Evolutionary conservation across 2,888 invertebrate species (phyloP), one percentile per base, ranked within the genome.

Genomic region (Ennomos quercinarius): DNA sequence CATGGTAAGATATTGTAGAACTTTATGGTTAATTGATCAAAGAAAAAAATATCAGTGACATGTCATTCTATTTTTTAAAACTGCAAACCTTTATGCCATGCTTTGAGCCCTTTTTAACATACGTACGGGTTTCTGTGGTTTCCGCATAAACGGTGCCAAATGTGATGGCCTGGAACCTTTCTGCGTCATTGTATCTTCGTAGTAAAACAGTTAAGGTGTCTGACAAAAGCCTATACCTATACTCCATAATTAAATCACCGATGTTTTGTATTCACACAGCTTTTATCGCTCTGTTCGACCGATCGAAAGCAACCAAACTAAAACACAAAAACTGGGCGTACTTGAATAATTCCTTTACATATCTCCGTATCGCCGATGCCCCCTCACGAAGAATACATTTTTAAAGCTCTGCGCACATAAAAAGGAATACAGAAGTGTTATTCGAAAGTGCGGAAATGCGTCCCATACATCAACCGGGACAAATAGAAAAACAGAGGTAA

Each of bases 401-500:
- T 91, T 91, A 89, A 90, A 90, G 81, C 83, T 75, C 71, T 76
- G 78, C 80, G 77, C 80, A 86, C 85, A 86, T 89, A 88, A 91
- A 91, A 90, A 87, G 82, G 90, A 90, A 89, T 89, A 86, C 83
- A 77, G 71, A 77, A 89, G 84, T 80, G 83, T 83, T 85, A 86
- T 88, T 84, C 86, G 86, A 86, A 90, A 89, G 87, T 90, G 84
- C 87, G 89, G 91, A 91, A 90, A 89, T 87, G 86, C 87, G 87
- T 87, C 87, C 84, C 88, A 91, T 91, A 89, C 83, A 89, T 91
- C 90, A 90, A 87, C 86, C 73, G 84, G 81, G 81, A 74, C 81
- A 88, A 89, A 90, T 88, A 90, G 89, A 91, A 89, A 89, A 89
- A 90, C 83, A 87, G 80, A 81, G 81, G 79, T 72, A 76, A 79